A percentile compares a stretch with the other conserved stretches of the same genome.
Conservation (phyloP, 1,140 invertebrate genomes). For the Orchestia grillus region DNA sequence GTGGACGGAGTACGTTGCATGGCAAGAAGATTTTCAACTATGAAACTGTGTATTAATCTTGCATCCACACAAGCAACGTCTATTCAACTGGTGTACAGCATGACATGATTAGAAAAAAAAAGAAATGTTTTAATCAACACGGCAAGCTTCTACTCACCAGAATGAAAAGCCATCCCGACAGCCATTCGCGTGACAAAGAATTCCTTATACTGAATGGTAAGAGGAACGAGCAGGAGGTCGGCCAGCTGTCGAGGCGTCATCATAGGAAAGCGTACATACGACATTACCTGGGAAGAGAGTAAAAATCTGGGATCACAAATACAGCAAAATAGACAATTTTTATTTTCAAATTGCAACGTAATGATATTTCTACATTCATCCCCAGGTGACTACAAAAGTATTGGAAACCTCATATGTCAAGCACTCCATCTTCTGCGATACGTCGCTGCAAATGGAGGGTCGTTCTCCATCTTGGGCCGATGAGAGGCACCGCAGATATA, state of each 20-base stretch:
- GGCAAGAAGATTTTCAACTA: not conserved
- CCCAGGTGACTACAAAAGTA: not conserved
- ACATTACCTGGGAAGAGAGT: constrained; percentile 76
- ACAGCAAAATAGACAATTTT: not conserved
- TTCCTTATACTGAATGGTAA: constrained; percentile 86
- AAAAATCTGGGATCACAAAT: not conserved
- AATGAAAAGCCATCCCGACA: constrained; percentile 90
- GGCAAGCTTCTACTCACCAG: constrained; percentile 72
- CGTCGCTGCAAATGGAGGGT: constrained; percentile 71
- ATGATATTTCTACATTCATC: not conserved
- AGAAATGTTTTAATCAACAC: not conserved
- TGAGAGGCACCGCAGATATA: constrained; percentile 59
- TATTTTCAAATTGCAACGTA: not conserved
- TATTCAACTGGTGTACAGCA: not conserved
- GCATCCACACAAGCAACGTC: not conserved
- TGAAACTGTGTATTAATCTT: not conserved
- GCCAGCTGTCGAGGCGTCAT: constrained; percentile 89
- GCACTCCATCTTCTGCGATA: constrained; percentile 76
- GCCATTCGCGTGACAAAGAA: constrained; percentile 91
- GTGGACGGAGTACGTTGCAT: not conserved
- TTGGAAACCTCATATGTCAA: constrained; percentile 70
- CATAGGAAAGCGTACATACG: constrained; percentile 90
- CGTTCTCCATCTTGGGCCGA: constrained; percentile 55
- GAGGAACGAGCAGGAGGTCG: constrained; percentile 81
- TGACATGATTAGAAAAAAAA: not conserved